These are phyloP conservation scores for Synanceia verrucosa DNA, from an alignment of 2,797 vertebrate species.

Conservation along the genomic window DNA sequence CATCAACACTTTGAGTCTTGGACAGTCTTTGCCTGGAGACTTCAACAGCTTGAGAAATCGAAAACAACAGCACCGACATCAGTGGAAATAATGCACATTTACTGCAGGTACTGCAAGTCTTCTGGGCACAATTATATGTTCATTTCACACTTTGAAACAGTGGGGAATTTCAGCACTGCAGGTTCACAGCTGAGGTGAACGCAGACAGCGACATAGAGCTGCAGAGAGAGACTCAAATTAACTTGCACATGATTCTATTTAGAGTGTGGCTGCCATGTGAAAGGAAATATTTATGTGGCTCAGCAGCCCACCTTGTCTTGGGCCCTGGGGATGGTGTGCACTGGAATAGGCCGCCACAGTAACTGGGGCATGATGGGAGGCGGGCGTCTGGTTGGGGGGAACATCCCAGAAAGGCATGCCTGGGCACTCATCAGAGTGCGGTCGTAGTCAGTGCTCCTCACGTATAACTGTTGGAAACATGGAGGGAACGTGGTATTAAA, in stretches of 20 bases:
- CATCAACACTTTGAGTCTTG: slow-evolving; percentile 82
- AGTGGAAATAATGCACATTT: slow-evolving; percentile 26
- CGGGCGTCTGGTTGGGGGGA: slow-evolving; percentile 74
- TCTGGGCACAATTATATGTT: slow-evolving; percentile 41
- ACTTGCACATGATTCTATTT: slow-evolving; percentile 32
- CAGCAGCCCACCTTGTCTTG: slow-evolving; percentile 85
- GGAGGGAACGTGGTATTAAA: slow-evolving; percentile 4
- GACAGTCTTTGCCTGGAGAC: slow-evolving; percentile 84
- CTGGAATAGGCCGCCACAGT: slow-evolving; percentile 85
- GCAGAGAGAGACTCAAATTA: slow-evolving; percentile 8
- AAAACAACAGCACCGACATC: slow-evolving; percentile 34
- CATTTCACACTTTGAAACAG: slow-evolving; percentile 50
- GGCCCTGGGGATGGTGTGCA: slow-evolving; percentile 84
- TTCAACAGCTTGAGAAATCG: slow-evolving; percentile 80
- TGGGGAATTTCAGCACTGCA: background rate
- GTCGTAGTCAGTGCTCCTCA: slow-evolving; percentile 88
- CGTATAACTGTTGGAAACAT: slow-evolving; percentile 78
- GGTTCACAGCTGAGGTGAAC: slow-evolving; percentile 34
- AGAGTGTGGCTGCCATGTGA: slow-evolving; percentile 16
- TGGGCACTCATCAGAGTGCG: slow-evolving; percentile 88
- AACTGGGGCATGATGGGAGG: slow-evolving; percentile 80
- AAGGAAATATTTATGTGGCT: slow-evolving; percentile 57
- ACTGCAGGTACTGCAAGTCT: slow-evolving; percentile 23
- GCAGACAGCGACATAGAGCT: slow-evolving; percentile 6
- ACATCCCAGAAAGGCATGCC: slow-evolving; percentile 87